Base-by-base conservation (phyloP, 2,113 vertebrate genomes). In the Egretta garzetta region DNA sequence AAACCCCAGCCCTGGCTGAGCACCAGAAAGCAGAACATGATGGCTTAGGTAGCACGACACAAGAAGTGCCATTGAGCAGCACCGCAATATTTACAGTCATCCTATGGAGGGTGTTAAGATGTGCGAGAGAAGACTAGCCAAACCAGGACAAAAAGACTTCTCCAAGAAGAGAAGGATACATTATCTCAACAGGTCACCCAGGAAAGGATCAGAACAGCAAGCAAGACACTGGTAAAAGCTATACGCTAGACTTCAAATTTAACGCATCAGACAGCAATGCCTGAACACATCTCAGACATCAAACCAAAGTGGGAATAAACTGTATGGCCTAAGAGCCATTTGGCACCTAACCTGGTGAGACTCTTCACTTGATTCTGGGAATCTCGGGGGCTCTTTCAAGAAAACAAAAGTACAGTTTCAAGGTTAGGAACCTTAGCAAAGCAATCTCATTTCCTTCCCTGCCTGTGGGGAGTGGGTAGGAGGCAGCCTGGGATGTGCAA, bases 1-100 rank as follows among this genome's bases (percentile, higher is more conserved):
- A 66, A 76, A 19, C 70, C 41, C 22, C 0, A 1, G n/a, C 23
- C 10, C 10, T 26, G 32, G 26, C 64, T 1, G 5, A 55, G 62
- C 18, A 80, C 13, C 49, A 91, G 56, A 93, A 90, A 32, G 17
- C 23, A 73, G 58, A 72, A 73, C 11, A 26, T 0, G 0, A 26
- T 32, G 4, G 1, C 28, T 0, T 39, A 35, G 72, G 21, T 9
- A 60, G 35, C 1, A 2, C n/a, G 37, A 75, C 13, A 59, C 30
- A 58, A 55, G 16, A 90, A 75, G 49, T 8, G 17, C 35, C 18
- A 53, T 3, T 60, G 23, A 90, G 66, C 14, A 58, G 37, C 16
- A 43, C 30, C 5, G 3, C 17, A 23, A 27, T 28, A 64, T 72
- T 73, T 76, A 70, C 37, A 62, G 21, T 15, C 43, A n/a, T 18